Conservation (phyloP, 1,140 invertebrate species). For the Panagrolaimus sp. region DNA sequence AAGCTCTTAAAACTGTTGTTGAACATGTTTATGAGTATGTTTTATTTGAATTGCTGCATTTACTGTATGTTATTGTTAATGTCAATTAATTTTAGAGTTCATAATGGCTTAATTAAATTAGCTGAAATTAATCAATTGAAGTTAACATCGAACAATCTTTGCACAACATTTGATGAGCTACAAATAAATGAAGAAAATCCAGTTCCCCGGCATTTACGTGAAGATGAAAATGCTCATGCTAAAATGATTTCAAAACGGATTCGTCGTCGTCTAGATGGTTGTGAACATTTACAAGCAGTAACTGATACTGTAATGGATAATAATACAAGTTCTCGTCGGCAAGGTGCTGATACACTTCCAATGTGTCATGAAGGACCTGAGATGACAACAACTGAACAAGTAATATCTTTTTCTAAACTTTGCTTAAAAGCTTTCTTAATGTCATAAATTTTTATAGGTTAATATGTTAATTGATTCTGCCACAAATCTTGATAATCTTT, state of each 20-base stretch:
- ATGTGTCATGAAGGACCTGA: slow-evolving; percentile 17
- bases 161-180: too few species aligned
- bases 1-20: neutral
- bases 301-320: too few species aligned
- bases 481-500: slow-evolving; percentile 81
- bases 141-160: too few species aligned
- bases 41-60: too few species aligned
- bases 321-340: too few species aligned
- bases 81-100: neutral
- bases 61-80: too few species aligned
- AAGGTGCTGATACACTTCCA: slow-evolving; percentile 2
- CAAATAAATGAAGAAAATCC: neutral
- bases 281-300: neutral
- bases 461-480: slow-evolving; percentile 88
- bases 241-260: slow-evolving; percentile 21
- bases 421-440: slow-evolving; percentile 13
- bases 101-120: neutral
- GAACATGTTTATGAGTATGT: neutral
- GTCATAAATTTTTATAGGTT: slow-evolving; percentile 66
- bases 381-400: slow-evolving; percentile 24
- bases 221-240: slow-evolving; percentile 15
- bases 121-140: neutral
- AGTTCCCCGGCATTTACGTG: neutral
- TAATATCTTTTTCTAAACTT: slow-evolving; percentile 16
- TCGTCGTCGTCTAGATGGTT: slow-evolving; percentile 21